phyloP scores from a whole-genome alignment of 2,888 invertebrate species.

The Rhagium mordax region DNA sequence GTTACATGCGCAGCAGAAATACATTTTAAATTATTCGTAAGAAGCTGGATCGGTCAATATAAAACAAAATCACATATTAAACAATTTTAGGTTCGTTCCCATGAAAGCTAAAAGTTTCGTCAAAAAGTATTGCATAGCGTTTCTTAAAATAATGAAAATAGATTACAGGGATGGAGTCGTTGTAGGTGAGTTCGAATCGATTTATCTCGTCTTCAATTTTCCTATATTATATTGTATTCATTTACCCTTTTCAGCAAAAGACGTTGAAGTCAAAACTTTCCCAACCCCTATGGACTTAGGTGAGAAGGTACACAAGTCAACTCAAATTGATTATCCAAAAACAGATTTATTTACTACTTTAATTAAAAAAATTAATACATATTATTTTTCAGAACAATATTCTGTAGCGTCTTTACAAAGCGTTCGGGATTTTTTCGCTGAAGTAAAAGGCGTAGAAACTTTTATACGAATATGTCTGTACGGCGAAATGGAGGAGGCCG shows the following conservation, averaged over 20 bases:
- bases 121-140: constrained; percentile 20
- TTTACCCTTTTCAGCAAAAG: neutral
- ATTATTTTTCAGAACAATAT: neutral
- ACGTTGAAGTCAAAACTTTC: neutral
- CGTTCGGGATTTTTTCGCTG: constrained; percentile 12
- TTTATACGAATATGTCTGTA: constrained; percentile 70
- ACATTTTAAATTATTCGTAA: constrained; percentile 55
- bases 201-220: no score
- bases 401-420: constrained; percentile 19
- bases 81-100: constrained; percentile 28
- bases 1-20: constrained; percentile 40
- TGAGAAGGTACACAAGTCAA: neutral
- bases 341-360: no score
- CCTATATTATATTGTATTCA: no score
- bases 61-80: neutral
- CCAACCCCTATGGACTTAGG: neutral
- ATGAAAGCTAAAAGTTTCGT: constrained; percentile 23
- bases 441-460: neutral
- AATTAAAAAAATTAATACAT: no score
- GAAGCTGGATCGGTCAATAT: neutral
- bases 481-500: constrained; percentile 73
- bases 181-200: constrained; percentile 4
- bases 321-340: no score
- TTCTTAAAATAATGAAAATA: constrained; percentile 42
- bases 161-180: constrained; percentile 46